phyloP scores from a whole-genome alignment of 1,140 invertebrate species.

The Gonioctena quinquepunctata region DNA sequence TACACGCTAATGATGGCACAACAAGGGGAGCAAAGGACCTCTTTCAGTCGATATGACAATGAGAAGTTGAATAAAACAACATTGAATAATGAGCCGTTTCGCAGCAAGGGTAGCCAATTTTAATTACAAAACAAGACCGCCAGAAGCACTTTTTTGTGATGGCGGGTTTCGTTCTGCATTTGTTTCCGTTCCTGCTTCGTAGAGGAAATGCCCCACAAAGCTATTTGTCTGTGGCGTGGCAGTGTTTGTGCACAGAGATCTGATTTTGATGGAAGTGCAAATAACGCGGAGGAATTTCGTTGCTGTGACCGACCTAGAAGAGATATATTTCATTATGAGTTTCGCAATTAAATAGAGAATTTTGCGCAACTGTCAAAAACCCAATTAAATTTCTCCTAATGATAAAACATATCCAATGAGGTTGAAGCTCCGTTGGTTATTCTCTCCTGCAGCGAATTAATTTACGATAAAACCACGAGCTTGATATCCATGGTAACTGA shows the following conservation, averaged over 20 bases:
- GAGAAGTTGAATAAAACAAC: constrained; percentile 18
- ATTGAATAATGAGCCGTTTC: constrained; percentile 15
- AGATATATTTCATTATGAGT: too few relatives aligned
- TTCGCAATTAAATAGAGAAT: too few relatives aligned
- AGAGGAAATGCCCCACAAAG: constrained; percentile 7
- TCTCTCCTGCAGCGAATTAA: too few relatives aligned
- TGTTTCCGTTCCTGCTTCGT: neutral
- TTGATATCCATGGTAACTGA: too few relatives aligned
- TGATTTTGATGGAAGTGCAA: neutral
- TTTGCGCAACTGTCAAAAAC: too few relatives aligned
- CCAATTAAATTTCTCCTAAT: too few relatives aligned
- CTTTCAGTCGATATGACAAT: neutral
- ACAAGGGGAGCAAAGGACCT: neutral
- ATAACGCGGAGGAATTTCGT: too few relatives aligned
- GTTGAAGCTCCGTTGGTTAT: too few relatives aligned
- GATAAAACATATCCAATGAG: too few relatives aligned
- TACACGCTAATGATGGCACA: neutral
- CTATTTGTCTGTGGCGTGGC: constrained; percentile 9
- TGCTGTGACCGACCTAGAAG: too few relatives aligned
- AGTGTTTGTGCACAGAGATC: neutral
- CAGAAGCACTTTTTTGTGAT: constrained; percentile 10
- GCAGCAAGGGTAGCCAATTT: constrained; percentile 19
- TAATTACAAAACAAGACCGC: constrained; percentile 17
- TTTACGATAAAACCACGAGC: too few relatives aligned
- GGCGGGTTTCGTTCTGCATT: neutral